These are phyloP conservation scores for Phoxinus phoxinus DNA, from an alignment of 2,113 vertebrate genomes.

Conservation along the genomic window DNA sequence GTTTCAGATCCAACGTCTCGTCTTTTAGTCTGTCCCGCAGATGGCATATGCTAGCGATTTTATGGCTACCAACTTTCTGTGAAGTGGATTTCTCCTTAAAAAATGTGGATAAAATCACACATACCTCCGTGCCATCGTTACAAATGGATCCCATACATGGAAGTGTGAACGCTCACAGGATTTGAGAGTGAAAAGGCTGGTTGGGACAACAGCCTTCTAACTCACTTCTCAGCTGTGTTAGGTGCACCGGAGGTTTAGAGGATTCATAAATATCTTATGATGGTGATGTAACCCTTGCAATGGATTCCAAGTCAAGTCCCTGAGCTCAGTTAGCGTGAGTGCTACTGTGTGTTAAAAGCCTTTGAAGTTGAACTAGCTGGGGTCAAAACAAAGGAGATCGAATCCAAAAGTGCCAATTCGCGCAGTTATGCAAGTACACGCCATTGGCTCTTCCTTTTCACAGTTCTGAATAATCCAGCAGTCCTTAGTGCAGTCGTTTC, in stretches of 20 bases:
- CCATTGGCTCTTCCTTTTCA: slow-evolving; percentile 28
- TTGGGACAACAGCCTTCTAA: slow-evolving; percentile 51
- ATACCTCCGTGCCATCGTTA: slow-evolving; percentile 47
- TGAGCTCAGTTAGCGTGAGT: slow-evolving; percentile 30
- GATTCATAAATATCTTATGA: slow-evolving; percentile 49
- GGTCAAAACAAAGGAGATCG: slow-evolving; percentile 40
- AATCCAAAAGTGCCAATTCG: slow-evolving; percentile 63
- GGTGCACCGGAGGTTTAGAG: slow-evolving; percentile 41
- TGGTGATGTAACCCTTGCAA: slow-evolving; percentile 36
- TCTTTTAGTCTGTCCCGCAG: slow-evolving; percentile 18
- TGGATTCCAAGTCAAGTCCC: slow-evolving; percentile 26
- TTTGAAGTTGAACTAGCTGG: slow-evolving; percentile 50
- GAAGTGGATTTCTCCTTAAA: slow-evolving; percentile 66
- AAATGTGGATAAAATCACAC: slow-evolving; percentile 64
- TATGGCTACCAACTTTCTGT: slow-evolving; percentile 53
- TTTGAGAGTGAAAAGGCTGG: background rate
- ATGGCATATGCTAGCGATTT: slow-evolving; percentile 43
- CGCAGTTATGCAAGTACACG: slow-evolving; percentile 62
- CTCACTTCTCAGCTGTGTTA: slow-evolving; percentile 46
- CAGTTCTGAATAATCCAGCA: background rate
- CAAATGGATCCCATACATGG: slow-evolving; percentile 39
- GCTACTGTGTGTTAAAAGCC: slow-evolving; percentile 46
- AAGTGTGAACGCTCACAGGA: slow-evolving; percentile 11
- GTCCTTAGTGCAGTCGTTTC: background rate
- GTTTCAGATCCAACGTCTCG: background rate